Percentiles rank a stretch among this genome's conserved stretches.
Evolutionary conservation across 1,140 invertebrate species (phyloP).

Genomic region (Musca vetustissima): DNA sequence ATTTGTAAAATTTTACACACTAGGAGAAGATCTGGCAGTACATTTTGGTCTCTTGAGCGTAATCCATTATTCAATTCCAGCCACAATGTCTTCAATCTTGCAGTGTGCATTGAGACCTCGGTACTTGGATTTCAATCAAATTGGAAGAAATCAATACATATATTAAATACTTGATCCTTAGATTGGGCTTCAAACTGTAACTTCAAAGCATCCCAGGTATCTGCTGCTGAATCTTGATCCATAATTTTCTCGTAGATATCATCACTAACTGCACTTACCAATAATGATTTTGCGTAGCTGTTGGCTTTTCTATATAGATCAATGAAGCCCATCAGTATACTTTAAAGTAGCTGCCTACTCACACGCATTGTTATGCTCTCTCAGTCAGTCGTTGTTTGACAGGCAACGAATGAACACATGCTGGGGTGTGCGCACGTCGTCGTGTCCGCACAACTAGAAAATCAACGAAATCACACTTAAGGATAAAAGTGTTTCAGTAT

Average conservation of each 20-base stretch:
- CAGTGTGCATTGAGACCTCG: slow-evolving; percentile 16
- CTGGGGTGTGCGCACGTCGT: too few relatives aligned
- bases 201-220: slow-evolving; percentile 15
- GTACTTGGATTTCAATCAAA: neutral
- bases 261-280: neutral
- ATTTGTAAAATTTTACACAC: slow-evolving; percentile 21
- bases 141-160: slow-evolving; percentile 8
- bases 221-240: neutral
- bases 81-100: neutral
- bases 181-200: slow-evolving; percentile 10
- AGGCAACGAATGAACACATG: too few relatives aligned
- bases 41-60: neutral
- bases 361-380: too few relatives aligned
- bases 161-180: slow-evolving; percentile 12
- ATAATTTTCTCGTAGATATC: neutral
- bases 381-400: too few relatives aligned
- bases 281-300: slow-evolving; percentile 1
- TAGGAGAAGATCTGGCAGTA: slow-evolving; percentile 5
- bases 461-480: too few relatives aligned
- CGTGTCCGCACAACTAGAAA: too few relatives aligned
- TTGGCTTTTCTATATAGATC: neutral
- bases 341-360: too few relatives aligned
- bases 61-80: slow-evolving; percentile 9
- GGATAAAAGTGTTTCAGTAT: too few relatives aligned
- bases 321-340: too few relatives aligned